Evolutionary conservation across 2,888 invertebrate species (phyloP).

Genomic region (Apamea monoglypha): DNA sequence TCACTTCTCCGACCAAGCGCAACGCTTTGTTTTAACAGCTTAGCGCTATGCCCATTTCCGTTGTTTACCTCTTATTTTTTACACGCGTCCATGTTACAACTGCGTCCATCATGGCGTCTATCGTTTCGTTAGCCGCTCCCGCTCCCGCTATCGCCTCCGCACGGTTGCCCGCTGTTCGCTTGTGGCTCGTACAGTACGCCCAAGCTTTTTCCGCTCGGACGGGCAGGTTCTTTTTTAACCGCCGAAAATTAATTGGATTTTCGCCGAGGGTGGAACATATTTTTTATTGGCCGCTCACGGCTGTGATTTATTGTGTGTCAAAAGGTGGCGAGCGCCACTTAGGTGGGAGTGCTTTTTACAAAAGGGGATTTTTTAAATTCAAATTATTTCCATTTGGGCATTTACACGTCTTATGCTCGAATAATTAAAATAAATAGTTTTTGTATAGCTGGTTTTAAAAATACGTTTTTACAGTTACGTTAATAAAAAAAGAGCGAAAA

Average conservation of each 20-base stretch:
- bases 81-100: constrained; percentile 44
- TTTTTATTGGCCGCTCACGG: constrained; percentile 90
- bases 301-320: constrained; percentile 90
- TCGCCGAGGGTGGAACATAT: constrained; percentile 90
- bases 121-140: constrained; percentile 29
- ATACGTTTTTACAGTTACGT: constrained; percentile 7
- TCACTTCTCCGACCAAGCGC: constrained; percentile 54
- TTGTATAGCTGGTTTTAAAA: constrained; percentile 15
- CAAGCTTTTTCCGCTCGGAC: constrained; percentile 87
- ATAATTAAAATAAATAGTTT: constrained; percentile 60
- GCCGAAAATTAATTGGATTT: constrained; percentile 91
- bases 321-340: constrained; percentile 90
- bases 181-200: constrained; percentile 68
- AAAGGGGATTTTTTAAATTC: constrained; percentile 81
- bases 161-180: constrained; percentile 68
- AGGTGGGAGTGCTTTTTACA: constrained; percentile 85
- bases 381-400: constrained; percentile 76
- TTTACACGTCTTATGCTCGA: constrained; percentile 61
- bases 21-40: constrained; percentile 65
- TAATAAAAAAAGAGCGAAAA: constrained; percentile 19
- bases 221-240: constrained; percentile 87
- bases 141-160: constrained; percentile 58
- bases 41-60: constrained; percentile 57
- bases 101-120: constrained; percentile 22
- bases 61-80: constrained; percentile 39